Percentiles rank a stretch among this genome's conserved stretches.
These are phyloP conservation scores for Grus americana DNA, from an alignment of 2,113 vertebrate species.

Conservation along the genomic window DNA sequence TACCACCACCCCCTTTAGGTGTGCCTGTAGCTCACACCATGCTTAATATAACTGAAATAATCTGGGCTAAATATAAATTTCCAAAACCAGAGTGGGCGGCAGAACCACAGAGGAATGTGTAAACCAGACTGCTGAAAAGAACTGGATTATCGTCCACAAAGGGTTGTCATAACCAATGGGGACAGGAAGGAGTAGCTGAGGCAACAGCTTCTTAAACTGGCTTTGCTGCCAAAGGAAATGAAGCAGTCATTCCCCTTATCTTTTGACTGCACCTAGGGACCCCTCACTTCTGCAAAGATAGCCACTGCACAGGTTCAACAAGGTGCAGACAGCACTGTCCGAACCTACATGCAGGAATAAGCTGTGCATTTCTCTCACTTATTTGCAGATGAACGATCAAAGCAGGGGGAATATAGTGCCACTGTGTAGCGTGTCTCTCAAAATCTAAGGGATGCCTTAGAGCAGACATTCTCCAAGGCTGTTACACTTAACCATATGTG, in stretches of 20 bases:
- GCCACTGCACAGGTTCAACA: background rate
- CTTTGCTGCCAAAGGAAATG: background rate
- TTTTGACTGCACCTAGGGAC: background rate
- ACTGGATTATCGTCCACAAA: background rate
- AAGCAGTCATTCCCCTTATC: background rate
- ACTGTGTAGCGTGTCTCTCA: background rate
- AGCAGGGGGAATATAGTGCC: background rate
- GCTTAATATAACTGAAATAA: background rate
- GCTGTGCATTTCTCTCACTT: background rate
- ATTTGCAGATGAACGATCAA: background rate
- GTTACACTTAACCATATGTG: background rate
- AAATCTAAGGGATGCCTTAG: background rate
- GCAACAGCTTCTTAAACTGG: background rate
- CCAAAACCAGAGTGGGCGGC: background rate
- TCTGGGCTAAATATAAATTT: background rate
- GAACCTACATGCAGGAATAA: background rate
- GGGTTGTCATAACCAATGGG: background rate
- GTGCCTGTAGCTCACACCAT: background rate
- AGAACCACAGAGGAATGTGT: background rate
- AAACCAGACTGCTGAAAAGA: background rate
- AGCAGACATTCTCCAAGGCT: background rate
- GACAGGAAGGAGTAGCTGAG: background rate
- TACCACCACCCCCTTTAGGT: background rate
- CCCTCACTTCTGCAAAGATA: background rate
- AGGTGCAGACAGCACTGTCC: background rate